phyloP scores from a whole-genome alignment of 2,113 vertebrate genomes.

The Oceanites oceanicus region DNA sequence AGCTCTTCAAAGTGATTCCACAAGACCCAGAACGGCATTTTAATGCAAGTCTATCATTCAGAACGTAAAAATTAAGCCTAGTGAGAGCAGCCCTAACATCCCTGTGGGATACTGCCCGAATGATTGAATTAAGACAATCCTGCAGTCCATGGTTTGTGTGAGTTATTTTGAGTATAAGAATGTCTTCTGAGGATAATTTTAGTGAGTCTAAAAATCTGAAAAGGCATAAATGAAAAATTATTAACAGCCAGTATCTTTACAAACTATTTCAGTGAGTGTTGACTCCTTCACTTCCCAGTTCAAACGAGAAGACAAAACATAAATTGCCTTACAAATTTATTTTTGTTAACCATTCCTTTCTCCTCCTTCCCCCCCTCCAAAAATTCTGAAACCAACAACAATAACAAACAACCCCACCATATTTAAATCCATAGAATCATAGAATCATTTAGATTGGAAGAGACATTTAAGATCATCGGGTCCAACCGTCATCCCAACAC shows the following conservation, averaged over 20 bases:
- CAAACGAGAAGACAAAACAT: neutral
- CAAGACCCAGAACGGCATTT: conserved; percentile 68
- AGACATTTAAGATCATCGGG: too few species aligned
- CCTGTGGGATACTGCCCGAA: conserved; percentile 81
- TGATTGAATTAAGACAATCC: conserved; percentile 81
- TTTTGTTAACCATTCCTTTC: neutral
- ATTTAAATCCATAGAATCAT: neutral
- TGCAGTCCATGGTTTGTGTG: conserved; percentile 76
- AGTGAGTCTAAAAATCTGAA: conserved; percentile 82
- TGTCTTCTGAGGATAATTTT: conserved; percentile 80
- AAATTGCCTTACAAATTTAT: neutral
- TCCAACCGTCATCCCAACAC: too few species aligned
- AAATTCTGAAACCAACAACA: neutral
- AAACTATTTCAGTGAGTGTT: neutral
- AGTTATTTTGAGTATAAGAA: conserved; percentile 74
- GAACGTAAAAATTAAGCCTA: conserved; percentile 85
- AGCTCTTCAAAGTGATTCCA: conserved; percentile 71
- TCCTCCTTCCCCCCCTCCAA: neutral
- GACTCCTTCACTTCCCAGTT: neutral
- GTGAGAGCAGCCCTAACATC: conserved; percentile 84
- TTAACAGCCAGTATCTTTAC: neutral
- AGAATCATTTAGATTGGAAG: too few species aligned
- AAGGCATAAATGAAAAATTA: neutral
- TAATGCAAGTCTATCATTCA: conserved; percentile 83
- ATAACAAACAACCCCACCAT: neutral